Evolutionary conservation across 2,113 vertebrate genomes (phyloP).

Genomic region (Burhinus bistriatus): DNA sequence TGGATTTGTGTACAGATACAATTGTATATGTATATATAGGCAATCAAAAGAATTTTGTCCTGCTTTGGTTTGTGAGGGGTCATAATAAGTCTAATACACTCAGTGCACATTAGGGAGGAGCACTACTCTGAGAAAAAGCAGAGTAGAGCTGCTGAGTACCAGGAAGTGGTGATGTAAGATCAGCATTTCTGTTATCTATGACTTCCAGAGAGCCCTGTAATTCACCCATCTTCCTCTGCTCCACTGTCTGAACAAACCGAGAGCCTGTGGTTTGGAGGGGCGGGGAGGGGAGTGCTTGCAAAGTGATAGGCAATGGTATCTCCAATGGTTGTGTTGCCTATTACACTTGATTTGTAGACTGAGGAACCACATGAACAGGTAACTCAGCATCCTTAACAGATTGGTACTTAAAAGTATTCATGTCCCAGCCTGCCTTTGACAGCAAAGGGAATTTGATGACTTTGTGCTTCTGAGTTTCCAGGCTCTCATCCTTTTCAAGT

Average conservation of each 20-base stretch:
- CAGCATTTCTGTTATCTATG: not conserved
- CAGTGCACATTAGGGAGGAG: rapidly evolving
- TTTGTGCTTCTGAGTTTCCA: not conserved
- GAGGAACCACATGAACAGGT: not conserved
- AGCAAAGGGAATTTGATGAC: not conserved
- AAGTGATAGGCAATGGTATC: not conserved
- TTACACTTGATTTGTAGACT: not conserved
- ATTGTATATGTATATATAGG: not conserved
- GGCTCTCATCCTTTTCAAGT: not conserved
- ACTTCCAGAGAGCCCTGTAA: not conserved
- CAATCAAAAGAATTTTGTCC: not conserved
- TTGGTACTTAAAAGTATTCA: not conserved
- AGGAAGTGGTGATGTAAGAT: not conserved
- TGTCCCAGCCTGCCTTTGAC: not conserved
- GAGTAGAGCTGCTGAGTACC: not conserved
- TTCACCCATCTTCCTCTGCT: not conserved
- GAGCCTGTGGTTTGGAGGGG: not conserved
- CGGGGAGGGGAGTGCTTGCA: not conserved
- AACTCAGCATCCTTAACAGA: not conserved
- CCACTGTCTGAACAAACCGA: not conserved
- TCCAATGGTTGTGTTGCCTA: not conserved
- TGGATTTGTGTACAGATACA: not conserved
- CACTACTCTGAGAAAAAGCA: not conserved
- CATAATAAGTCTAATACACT: not conserved
- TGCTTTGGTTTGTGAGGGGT: not conserved